phyloP scores from a whole-genome alignment of 2,113 vertebrate genomes.

The Esox niger region DNA sequence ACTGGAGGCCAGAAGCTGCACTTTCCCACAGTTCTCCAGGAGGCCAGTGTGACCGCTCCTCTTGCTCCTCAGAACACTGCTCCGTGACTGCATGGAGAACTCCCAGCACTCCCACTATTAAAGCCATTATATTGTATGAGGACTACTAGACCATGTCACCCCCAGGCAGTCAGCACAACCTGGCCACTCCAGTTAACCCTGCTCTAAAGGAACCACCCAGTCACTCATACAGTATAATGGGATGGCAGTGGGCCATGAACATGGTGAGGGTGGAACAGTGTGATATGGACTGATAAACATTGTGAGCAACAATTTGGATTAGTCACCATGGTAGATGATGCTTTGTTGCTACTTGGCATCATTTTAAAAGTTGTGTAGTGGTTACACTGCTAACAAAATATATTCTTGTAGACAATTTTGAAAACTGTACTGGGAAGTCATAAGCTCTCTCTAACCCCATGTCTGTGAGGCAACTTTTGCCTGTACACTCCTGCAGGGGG shows the following conservation, averaged over 20 bases:
- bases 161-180: slow-evolving; percentile 43
- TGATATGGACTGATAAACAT: neutral
- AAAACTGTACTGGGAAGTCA: slow-evolving; percentile 27
- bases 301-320: neutral
- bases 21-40: slow-evolving; percentile 74
- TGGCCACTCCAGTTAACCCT: slow-evolving; percentile 57
- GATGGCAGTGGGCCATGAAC: slow-evolving; percentile 16
- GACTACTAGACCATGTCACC: neutral
- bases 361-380: neutral
- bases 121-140: too few relatives aligned
- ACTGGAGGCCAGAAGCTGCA: slow-evolving; percentile 59
- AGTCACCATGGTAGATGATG: neutral
- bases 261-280: slow-evolving; percentile 15
- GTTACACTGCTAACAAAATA: neutral
- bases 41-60: slow-evolving; percentile 57
- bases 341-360: neutral
- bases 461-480: slow-evolving; percentile 44
- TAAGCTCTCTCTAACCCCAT: neutral
- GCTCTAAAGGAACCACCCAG: slow-evolving; percentile 54
- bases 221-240: slow-evolving; percentile 26
- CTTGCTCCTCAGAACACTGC: slow-evolving; percentile 36
- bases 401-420: neutral
- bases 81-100: slow-evolving; percentile 67
- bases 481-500: slow-evolving; percentile 27
- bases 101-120: slow-evolving; percentile 56